These are phyloP conservation scores for Himalopsyche tibetana DNA, from an alignment of 2,888 invertebrate species.

Conservation along the genomic window DNA sequence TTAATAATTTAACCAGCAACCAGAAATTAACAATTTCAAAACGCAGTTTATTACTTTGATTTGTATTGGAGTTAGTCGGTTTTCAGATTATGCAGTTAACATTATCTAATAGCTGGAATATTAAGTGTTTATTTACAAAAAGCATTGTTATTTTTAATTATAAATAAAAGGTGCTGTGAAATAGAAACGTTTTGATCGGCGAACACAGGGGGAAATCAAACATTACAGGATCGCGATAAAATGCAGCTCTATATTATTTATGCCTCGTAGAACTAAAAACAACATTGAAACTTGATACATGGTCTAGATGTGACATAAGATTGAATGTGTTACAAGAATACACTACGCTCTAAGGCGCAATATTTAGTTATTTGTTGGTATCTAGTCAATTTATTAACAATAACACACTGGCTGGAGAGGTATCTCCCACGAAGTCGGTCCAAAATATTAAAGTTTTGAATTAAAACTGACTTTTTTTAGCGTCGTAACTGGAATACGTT, in stretches of 20 bases:
- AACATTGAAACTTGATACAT: not conserved
- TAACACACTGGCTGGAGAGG: not conserved
- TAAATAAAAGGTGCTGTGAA: not conserved
- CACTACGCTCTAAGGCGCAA: not conserved
- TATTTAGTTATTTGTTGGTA: not conserved
- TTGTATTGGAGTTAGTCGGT: too few species aligned
- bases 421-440: slow-evolving; percentile 21
- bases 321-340: not conserved
- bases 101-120: too few species aligned
- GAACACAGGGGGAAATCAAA: not conserved
- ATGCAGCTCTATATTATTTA: slow-evolving; percentile 1
- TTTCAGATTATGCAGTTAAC: too few species aligned
- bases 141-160: too few species aligned
- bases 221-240: not conserved
- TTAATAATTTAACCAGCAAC: too few species aligned
- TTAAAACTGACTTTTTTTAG: not conserved
- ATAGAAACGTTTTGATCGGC: not conserved
- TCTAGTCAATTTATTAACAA: not conserved
- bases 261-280: not conserved
- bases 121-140: too few species aligned
- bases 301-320: not conserved
- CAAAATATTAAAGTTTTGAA: slow-evolving; percentile 12
- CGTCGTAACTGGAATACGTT: not conserved
- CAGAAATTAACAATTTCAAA: too few species aligned
- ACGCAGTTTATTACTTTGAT: too few species aligned